These are phyloP conservation scores for Centrocercus urophasianus DNA, from an alignment of 2,113 vertebrate species.

Conservation along the genomic window DNA sequence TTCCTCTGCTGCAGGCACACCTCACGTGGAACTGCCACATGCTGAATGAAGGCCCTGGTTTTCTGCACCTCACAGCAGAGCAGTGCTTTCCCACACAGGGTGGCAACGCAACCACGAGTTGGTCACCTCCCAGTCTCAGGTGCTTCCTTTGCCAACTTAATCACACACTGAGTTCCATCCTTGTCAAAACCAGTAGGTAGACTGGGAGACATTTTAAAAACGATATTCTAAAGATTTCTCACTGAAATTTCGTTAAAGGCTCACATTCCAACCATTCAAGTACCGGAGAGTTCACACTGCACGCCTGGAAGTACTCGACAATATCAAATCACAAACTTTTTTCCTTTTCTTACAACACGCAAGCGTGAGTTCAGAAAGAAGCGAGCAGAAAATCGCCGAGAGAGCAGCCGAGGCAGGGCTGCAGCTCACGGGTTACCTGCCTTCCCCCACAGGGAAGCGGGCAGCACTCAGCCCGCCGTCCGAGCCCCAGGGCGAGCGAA, in stretches of 20 bases:
- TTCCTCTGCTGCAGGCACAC: too few relatives aligned
- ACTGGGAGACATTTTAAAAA: neutral
- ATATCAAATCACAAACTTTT: neutral
- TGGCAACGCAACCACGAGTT: neutral
- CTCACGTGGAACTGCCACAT: too few relatives aligned
- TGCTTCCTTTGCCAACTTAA: neutral
- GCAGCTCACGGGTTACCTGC: neutral
- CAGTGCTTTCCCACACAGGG: neutral
- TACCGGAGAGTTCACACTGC: neutral
- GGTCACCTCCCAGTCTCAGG: neutral
- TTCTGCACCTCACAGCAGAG: too few relatives aligned
- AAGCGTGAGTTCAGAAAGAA: neutral
- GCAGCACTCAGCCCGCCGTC: too few relatives aligned
- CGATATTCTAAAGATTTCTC: neutral
- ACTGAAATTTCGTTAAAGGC: slow-evolving; percentile 6
- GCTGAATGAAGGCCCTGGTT: too few relatives aligned
- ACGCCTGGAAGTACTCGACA: neutral
- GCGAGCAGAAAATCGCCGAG: neutral
- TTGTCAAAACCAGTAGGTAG: neutral
- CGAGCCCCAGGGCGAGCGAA: neutral
- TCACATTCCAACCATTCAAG: neutral
- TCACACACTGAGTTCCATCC: too few relatives aligned
- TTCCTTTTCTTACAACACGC: neutral
- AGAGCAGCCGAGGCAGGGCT: neutral
- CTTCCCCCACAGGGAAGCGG: too few relatives aligned